A percentile compares a stretch with the other conserved stretches of the same genome.
phyloP scores from a whole-genome alignment of 2,797 vertebrate species.

The Toxotes lorentzi region DNA sequence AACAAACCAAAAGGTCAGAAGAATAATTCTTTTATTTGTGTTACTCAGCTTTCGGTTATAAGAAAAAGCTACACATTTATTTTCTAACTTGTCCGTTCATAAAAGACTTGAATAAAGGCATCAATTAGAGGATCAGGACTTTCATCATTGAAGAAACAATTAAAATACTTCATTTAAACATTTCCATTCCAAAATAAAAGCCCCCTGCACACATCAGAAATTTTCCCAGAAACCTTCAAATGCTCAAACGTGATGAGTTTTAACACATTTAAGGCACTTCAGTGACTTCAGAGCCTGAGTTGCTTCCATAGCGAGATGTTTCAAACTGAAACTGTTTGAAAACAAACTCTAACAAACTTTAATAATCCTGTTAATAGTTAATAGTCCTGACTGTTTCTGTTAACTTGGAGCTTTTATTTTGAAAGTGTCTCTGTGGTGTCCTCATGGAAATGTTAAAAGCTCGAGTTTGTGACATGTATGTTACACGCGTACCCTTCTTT shows the following conservation, averaged over 20 bases:
- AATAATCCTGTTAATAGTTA: no score
- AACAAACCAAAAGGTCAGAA: not conserved
- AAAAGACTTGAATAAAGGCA: not conserved
- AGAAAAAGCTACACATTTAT: slow-evolving; percentile 27
- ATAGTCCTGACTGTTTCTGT: no score
- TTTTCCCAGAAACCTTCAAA: not conserved
- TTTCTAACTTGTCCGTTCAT: slow-evolving; percentile 22
- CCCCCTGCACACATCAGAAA: not conserved
- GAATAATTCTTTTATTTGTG: slow-evolving; percentile 43
- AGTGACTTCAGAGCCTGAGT: not conserved
- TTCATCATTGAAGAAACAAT: not conserved
- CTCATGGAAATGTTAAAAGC: not conserved
- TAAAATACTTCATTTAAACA: not conserved
- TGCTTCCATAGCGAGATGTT: no score
- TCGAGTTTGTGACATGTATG: not conserved
- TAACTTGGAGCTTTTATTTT: not conserved
- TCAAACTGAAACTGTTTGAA: no score
- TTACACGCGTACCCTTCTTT: not conserved
- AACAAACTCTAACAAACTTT: no score
- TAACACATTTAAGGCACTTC: slow-evolving; percentile 28
- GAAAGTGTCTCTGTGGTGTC: not conserved
- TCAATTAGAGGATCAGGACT: slow-evolving; percentile 28
- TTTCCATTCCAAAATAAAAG: slow-evolving; percentile 38
- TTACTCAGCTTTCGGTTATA: slow-evolving; percentile 14
- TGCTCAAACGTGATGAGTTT: not conserved